Evolutionary conservation across 2,888 invertebrate genomes (phyloP), one percentile per base, ranked within the genome.

Genomic region (Eupithecia dodoneata): DNA sequence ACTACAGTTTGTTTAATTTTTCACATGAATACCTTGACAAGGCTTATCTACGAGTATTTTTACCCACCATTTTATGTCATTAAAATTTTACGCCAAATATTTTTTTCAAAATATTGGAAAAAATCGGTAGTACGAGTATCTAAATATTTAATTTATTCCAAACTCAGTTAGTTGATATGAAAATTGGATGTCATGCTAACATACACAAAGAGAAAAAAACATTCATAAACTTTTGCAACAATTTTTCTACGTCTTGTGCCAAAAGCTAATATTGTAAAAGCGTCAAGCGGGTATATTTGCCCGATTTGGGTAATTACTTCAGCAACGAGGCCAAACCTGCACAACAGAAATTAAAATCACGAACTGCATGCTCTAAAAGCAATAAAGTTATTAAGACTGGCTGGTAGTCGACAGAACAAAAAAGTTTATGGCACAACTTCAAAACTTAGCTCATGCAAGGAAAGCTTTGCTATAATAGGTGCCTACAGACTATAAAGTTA

Each of bases 301-400:
- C 75, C 67, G 70, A 75, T 79, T 75, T 71, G 73, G 67, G 76
- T 79, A 81, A 81, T 83, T 84, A 81, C 82, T 82, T 73, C 78
- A 72, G 81, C 80, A 88, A 84, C 81, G 83, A 81, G 82, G 78
- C 80, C 79, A 79, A 81, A 81, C 76, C 78, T 77, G 77, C 82
- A 85, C 86, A 88, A 89, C 87, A 88, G 86, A 90, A 90, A 89
- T 90, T 90, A 88, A 90, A 90, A 90, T 90, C 85, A 87, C 83
- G 83, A 87, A 88, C 87, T 87, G 87, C 86, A 88, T 88, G 86
- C 84, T 84, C 82, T 87, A 89, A 88, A 87, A 87, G 88, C 89
- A 89, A 92, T 92, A 92, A 92, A 91, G 89, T 91, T 91, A 93
- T 92, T 92, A 90, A 90, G 87, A 89, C 86, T 84, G 85, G 86